phyloP scores from a whole-genome alignment of 2,888 invertebrate species.

The Notodonta dromedarius region DNA sequence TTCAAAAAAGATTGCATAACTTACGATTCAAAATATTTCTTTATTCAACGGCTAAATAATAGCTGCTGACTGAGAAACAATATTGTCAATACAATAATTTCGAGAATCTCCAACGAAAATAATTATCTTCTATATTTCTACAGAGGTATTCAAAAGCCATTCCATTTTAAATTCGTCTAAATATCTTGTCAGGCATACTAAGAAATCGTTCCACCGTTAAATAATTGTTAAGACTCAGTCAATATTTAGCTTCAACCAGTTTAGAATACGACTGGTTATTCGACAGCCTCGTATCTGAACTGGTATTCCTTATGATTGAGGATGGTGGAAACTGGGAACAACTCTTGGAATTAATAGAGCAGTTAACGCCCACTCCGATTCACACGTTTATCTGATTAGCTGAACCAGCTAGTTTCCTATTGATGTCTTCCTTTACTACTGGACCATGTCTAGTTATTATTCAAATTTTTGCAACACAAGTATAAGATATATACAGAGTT shows the following conservation, averaged over 20 bases:
- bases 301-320: neutral
- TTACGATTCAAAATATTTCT: too few relatives aligned
- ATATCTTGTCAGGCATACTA: neutral
- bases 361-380: neutral
- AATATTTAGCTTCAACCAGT: constrained; percentile 1
- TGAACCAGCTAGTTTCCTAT: neutral
- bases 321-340: neutral
- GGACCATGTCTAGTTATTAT: neutral
- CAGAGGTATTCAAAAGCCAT: neutral
- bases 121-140: neutral
- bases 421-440: neutral
- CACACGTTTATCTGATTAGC: constrained; percentile 1
- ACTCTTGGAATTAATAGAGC: constrained; percentile 1
- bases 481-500: too few relatives aligned
- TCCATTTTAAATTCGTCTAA: constrained; percentile 1
- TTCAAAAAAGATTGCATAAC: too few relatives aligned
- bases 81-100: too few relatives aligned
- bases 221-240: neutral
- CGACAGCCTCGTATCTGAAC: neutral
- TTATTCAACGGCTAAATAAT: too few relatives aligned
- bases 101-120: too few relatives aligned
- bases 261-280: neutral
- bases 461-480: too few relatives aligned
- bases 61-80: too few relatives aligned
- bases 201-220: constrained; percentile 1